phyloP scores from a whole-genome alignment of 2,113 vertebrate genomes.

The Psophia crepitans region DNA sequence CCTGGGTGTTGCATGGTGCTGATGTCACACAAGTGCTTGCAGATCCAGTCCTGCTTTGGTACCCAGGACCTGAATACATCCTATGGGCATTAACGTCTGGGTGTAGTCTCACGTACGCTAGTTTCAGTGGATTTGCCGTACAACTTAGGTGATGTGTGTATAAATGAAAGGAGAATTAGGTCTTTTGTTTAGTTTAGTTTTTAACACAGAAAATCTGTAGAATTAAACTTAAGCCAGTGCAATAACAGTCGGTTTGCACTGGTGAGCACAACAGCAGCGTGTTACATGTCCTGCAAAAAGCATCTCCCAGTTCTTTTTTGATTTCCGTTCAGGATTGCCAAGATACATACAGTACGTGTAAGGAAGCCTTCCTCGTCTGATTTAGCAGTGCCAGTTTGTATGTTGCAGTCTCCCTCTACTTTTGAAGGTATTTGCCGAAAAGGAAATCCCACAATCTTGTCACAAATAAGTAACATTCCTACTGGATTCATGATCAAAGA shows the following conservation, averaged over 20 bases:
- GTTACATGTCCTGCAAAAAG: background rate
- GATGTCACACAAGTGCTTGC: background rate
- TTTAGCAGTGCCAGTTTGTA: background rate
- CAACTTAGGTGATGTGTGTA: background rate
- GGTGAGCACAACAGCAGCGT: background rate
- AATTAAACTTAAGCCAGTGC: background rate
- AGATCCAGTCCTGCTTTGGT: background rate
- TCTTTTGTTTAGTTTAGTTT: background rate
- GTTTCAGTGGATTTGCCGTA: background rate
- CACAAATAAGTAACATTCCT: slow-evolving; percentile 65
- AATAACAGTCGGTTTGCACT: background rate
- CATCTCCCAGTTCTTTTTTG: background rate
- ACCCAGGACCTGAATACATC: background rate
- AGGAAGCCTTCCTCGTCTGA: background rate
- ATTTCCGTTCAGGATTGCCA: background rate
- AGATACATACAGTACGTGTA: background rate
- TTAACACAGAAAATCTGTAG: background rate
- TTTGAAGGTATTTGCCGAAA: background rate
- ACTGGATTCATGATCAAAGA: slow-evolving; percentile 68
- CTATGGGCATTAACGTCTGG: accelerated
- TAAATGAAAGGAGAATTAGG: background rate
- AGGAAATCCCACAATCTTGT: slow-evolving; percentile 26
- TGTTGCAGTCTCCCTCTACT: background rate
- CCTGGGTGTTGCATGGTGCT: background rate
- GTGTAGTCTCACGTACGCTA: background rate